Conservation (phyloP, 2,888 invertebrate genomes). For the Sceliomorpha sp. region DNA sequence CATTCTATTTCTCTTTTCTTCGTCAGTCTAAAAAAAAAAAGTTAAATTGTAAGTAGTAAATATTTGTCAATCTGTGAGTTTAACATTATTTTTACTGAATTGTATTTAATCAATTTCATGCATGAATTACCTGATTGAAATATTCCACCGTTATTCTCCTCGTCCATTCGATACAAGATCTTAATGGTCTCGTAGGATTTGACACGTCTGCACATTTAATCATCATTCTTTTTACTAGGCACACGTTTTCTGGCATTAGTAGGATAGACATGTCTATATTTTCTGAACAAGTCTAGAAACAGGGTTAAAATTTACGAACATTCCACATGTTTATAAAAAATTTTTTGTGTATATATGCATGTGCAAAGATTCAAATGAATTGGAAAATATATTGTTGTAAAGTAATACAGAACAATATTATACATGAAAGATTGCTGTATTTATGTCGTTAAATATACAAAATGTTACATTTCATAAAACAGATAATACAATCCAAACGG, state of each 20-base stretch:
- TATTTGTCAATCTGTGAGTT: too few species aligned
- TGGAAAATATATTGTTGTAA: too few species aligned
- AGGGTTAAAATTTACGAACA: conserved; percentile 7
- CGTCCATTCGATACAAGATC: conserved; percentile 95
- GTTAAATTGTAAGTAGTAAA: too few species aligned
- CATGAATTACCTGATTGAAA: conserved; percentile 87
- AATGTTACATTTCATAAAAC: too few species aligned
- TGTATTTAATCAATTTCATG: background rate
- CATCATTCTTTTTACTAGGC: conserved; percentile 95
- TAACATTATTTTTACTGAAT: background rate
- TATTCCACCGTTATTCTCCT: conserved; percentile 98
- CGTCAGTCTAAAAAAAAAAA: conserved; percentile 88
- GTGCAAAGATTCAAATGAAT: too few species aligned
- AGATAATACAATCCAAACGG: too few species aligned
- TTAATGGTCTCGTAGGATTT: conserved; percentile 94
- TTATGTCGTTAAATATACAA: too few species aligned
- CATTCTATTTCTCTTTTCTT: conserved; percentile 92
- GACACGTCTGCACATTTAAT: conserved; percentile 99
- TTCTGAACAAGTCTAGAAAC: conserved; percentile 64
- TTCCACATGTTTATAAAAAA: too few species aligned
- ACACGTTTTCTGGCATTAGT: conserved; percentile 89
- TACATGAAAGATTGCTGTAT: too few species aligned
- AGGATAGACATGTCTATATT: conserved; percentile 75
- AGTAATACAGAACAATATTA: too few species aligned
- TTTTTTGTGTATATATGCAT: too few species aligned